Conservation (phyloP, 1,140 invertebrate species). For the Ctenoplectra terminalis region DNA sequence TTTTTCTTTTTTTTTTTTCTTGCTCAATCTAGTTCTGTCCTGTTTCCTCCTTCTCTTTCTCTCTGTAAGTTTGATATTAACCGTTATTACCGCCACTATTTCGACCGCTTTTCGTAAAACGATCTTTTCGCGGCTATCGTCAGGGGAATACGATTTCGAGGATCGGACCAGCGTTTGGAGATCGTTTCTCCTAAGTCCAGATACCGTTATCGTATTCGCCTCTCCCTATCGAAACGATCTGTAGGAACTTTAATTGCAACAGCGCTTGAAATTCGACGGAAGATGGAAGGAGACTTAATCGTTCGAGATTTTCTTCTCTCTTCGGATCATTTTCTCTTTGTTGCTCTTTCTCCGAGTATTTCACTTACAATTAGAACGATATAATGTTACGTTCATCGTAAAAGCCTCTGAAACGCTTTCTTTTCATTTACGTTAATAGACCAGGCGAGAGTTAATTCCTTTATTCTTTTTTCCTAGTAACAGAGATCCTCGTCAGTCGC, state of each 20-base stretch:
- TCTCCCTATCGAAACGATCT: constrained; percentile 31
- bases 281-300: constrained; percentile 7
- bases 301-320: neutral
- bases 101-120: constrained; percentile 49
- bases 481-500: neutral
- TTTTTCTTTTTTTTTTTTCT: constrained; percentile 13
- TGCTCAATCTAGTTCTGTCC: neutral
- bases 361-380: neutral
- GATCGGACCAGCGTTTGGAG: constrained; percentile 13
- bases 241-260: constrained; percentile 38
- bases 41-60: neutral
- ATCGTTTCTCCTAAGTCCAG: constrained; percentile 43
- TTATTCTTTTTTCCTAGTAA: neutral
- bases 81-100: constrained; percentile 58
- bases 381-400: neutral
- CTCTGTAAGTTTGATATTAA: constrained; percentile 34
- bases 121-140: constrained; percentile 34
- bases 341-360: neutral
- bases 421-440: constrained; percentile 34
- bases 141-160: neutral
- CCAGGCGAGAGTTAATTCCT: constrained; percentile 11
- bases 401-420: neutral
- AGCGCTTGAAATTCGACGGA: constrained; percentile 27
- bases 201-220: constrained; percentile 34
- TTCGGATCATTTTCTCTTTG: neutral